These are phyloP conservation scores for Sinocyclocheilus anophthalmus DNA, from an alignment of 2,113 vertebrate genomes.

Conservation along the genomic window DNA sequence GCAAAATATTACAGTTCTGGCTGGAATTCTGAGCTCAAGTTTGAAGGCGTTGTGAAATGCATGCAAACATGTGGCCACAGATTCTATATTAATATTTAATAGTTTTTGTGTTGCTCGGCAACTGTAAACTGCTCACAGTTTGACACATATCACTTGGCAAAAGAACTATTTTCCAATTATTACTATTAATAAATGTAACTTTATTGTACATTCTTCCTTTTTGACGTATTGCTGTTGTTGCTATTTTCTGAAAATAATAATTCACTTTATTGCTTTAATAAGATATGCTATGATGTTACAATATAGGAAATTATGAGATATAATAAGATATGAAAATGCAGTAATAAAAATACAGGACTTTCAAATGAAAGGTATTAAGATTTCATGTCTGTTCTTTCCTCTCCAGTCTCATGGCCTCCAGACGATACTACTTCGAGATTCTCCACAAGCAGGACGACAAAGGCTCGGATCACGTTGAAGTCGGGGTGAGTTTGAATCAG, in stretches of 20 bases:
- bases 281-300: not conserved
- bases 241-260: not conserved
- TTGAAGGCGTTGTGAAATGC: too few relatives aligned
- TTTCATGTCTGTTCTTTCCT: constrained; percentile 32
- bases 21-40: too few relatives aligned
- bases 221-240: not conserved
- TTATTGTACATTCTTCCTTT: not conserved
- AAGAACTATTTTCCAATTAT: not conserved
- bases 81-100: not conserved
- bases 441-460: constrained; percentile 97
- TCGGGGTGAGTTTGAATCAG: constrained; percentile 85
- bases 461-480: constrained; percentile 96
- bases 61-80: too few relatives aligned
- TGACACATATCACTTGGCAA: too few relatives aligned
- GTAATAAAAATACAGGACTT: not conserved
- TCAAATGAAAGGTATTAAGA: not conserved
- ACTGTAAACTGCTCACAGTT: not conserved
- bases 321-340: not conserved
- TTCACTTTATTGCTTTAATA: not conserved
- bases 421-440: constrained; percentile 95
- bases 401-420: constrained; percentile 89
- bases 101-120: not conserved
- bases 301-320: not conserved
- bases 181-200: not conserved
- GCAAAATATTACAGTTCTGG: not conserved